Percentiles rank a stretch among this genome's conserved stretches.
These are phyloP conservation scores for Arge pagana DNA, from an alignment of 2,888 invertebrate genomes.

Conservation along the genomic window DNA sequence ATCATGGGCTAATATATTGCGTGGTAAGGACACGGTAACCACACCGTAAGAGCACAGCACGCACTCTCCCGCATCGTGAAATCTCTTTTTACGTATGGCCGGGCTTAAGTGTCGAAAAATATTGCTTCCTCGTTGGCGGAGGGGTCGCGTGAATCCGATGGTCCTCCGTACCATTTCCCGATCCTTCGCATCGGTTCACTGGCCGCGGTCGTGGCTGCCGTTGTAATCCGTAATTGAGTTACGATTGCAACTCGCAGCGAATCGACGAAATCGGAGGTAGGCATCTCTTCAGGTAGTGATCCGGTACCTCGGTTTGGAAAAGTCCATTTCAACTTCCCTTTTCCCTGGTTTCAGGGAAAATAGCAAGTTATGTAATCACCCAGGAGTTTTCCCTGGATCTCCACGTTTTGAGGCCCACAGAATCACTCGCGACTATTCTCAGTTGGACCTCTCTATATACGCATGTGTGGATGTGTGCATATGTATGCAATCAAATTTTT, in stretches of 20 bases:
- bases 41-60: not conserved
- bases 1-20: slow-evolving; percentile 19
- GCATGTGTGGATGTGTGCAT: too few species aligned
- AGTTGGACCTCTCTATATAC: too few species aligned
- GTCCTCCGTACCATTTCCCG: too few species aligned
- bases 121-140: too few species aligned
- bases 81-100: slow-evolving; percentile 18
- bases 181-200: too few species aligned
- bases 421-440: too few species aligned
- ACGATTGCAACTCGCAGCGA: not conserved
- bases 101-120: slow-evolving; percentile 11
- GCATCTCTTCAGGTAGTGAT: not conserved
- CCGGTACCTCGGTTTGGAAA: not conserved
- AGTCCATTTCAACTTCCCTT: not conserved
- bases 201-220: too few species aligned
- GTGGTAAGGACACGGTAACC: slow-evolving; percentile 12
- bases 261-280: too few species aligned
- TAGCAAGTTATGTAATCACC: not conserved
- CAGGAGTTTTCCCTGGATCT: too few species aligned
- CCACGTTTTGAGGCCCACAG: too few species aligned
- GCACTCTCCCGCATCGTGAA: slow-evolving; percentile 8
- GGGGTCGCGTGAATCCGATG: too few species aligned
- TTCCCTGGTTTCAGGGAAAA: not conserved
- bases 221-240: slow-evolving; percentile 11
- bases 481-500: too few species aligned